phyloP scores from a whole-genome alignment of 2,888 invertebrate species.

The Cerastoderma edule region DNA sequence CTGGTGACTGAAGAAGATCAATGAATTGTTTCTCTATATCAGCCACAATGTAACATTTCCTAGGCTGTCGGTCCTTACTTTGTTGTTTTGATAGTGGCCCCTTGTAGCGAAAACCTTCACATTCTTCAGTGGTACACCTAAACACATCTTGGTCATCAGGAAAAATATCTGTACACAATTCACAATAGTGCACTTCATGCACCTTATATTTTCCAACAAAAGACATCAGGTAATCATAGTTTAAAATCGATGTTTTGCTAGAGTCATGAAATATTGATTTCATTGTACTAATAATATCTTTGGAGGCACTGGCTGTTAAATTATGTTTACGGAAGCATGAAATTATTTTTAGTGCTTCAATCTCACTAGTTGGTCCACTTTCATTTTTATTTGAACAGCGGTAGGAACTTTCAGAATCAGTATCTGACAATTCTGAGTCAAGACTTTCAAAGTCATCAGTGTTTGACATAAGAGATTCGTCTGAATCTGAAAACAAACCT shows the following conservation, averaged over 20 bases:
- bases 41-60: constrained; percentile 38
- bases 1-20: constrained; percentile 45
- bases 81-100: constrained; percentile 41
- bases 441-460: no score
- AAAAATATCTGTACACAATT: constrained; percentile 38
- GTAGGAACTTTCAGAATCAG: constrained; percentile 8
- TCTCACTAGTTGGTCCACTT: constrained; percentile 24
- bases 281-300: constrained; percentile 33
- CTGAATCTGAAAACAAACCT: constrained; percentile 16
- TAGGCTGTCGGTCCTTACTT: constrained; percentile 37
- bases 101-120: constrained; percentile 53
- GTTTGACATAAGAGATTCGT: no score
- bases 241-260: constrained; percentile 11
- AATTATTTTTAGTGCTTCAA: constrained; percentile 29
- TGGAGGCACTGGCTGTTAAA: constrained; percentile 20
- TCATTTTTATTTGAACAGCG: no score
- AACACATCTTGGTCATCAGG: constrained; percentile 35
- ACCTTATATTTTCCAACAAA: constrained; percentile 26
- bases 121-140: constrained; percentile 30
- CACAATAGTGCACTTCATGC: constrained; percentile 55
- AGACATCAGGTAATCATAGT: constrained; percentile 33
- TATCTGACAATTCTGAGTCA: no score
- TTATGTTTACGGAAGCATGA: constrained; percentile 35
- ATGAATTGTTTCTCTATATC: constrained; percentile 45
- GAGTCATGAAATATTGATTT: constrained; percentile 29